Base-by-base conservation (phyloP, 30 jellyfish, hydroid and myxozoan genomes). In the Kudoa iwatai region DNA sequence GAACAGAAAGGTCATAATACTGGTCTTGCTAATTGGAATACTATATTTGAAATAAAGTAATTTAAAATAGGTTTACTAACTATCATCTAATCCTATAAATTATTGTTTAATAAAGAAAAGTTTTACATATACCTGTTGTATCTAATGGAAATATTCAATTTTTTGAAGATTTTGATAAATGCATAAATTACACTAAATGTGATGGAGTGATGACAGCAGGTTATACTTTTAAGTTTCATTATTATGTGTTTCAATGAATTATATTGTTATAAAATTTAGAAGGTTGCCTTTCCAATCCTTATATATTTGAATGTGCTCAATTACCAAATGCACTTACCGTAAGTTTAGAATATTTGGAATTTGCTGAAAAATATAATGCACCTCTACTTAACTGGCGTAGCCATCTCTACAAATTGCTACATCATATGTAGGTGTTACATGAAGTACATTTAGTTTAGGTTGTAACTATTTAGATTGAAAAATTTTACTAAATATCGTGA, bases 141-240 rank as follows among this genome's bases (percentile, higher is more conserved):
- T 83, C 90, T 0, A 67, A 67, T 54, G 90, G 90, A 3, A 67
- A 67, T 42, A 67, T 67, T 9, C 84, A 59, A 28, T 67, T 56
- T 54, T 58, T 63, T 16, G 19, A 58, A 26, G 90, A 67, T 45
- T 50, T 58, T 17, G 57, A 58, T n/a, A 54, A 40, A n/a, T 67
- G 90, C 47, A 42, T 67, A 28, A 65, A 48, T 23, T 53, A 39
- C 41, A 67, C 90, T 0, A 64, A 67, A 4, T 84, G 54, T 14
- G 85, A 67, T 67, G 90, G 71, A 1, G 83, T 67, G 3, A 67
- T 67, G 90, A 39, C 50, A 24, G 90, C 90, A 0, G 90, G 90
- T 67, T 20, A 11, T 16, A 47, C 52, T 14, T 3, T 50, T 32
- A 20, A 19, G 23, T n/a, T n/a, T n/a, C n/a, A n/a, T n/a, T n/a